A percentile compares a stretch with the other conserved stretches of the same genome.
Conservation (phyloP, 2,113 vertebrate genomes). For the Callipepla squamata region DNA sequence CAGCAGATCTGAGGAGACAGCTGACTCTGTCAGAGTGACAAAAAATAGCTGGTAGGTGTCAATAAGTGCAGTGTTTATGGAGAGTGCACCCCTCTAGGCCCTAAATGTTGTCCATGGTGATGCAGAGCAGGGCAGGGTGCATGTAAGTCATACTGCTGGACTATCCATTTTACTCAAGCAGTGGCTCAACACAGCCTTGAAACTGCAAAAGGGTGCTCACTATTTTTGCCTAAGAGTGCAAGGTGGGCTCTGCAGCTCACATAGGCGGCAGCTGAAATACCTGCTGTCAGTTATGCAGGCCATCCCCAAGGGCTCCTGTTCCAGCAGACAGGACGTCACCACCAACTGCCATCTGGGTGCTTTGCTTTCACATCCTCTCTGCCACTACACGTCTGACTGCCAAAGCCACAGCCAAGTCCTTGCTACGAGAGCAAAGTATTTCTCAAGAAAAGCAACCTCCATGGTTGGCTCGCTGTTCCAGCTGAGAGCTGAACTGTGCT, state of each 20-base stretch:
- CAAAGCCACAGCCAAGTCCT: constrained; percentile 37
- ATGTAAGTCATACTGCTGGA: not conserved
- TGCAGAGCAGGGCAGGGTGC: not conserved
- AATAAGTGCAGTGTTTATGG: not conserved
- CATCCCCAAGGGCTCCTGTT: not conserved
- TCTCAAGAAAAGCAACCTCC: constrained; percentile 1
- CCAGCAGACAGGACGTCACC: constrained; percentile 46
- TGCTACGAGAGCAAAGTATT: not conserved
- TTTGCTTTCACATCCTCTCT: constrained; percentile 65
- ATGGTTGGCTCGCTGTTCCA: not conserved
- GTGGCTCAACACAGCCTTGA: not conserved
- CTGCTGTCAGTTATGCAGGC: rapidly evolving
- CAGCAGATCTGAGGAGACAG: constrained; percentile 4
- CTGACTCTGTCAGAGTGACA: not conserved
- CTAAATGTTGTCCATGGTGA: not conserved
- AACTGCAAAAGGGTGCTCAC: not conserved
- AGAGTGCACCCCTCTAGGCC: not conserved
- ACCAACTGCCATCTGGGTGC: not conserved
- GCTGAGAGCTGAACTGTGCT: not conserved
- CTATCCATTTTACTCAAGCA: not conserved
- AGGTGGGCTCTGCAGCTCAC: not conserved
- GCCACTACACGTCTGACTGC: not conserved
- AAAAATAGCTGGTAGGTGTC: constrained; percentile 14
- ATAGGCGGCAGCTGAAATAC: not conserved
- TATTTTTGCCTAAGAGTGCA: not conserved